Percentiles rank a stretch among this genome's conserved stretches.
Evolutionary conservation across 1,140 invertebrate species (phyloP).

Genomic region (Camponotus vicinus): DNA sequence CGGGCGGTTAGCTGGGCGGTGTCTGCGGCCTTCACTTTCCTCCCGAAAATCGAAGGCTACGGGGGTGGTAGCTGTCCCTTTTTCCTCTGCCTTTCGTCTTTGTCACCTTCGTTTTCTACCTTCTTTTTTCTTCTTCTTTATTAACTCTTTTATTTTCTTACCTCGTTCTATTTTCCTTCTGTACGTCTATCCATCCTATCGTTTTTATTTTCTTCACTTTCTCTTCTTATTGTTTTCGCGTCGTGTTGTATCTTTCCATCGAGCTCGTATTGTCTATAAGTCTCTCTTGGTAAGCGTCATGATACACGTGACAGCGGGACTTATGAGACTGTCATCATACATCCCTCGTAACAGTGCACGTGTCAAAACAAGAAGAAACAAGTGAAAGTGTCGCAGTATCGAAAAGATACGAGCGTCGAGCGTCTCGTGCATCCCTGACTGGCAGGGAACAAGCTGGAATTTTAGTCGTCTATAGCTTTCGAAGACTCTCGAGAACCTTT

Average conservation of each 20-base stretch:
- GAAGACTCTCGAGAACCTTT: neutral
- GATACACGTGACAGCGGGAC: constrained; percentile 62
- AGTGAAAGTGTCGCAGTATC: constrained; percentile 61
- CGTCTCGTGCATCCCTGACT: neutral
- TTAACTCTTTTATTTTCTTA: neutral
- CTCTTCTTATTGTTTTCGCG: neutral
- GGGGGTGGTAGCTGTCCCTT: constrained; percentile 67
- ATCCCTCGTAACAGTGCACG: constrained; percentile 27
- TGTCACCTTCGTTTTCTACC: constrained; percentile 12
- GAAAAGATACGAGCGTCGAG: neutral
- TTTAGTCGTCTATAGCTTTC: neutral
- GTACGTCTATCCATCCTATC: neutral
- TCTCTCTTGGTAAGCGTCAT: neutral
- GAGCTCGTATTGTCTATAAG: neutral
- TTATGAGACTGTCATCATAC: constrained; percentile 8
- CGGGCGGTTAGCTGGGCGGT: constrained; percentile 84
- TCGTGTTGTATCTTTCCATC: neutral
- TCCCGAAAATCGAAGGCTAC: constrained; percentile 76
- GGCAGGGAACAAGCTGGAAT: neutral
- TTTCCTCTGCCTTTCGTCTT: constrained; percentile 52
- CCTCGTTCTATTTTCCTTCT: neutral
- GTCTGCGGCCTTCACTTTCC: constrained; percentile 79
- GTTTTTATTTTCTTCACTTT: neutral
- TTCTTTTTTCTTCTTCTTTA: constrained; percentile 1
- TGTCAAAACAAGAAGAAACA: constrained; percentile 58